A percentile compares a stretch with the other conserved stretches of the same genome.
Evolutionary conservation across 2,888 invertebrate species (phyloP).

Genomic region (Caenorhabditis sulstoni): DNA sequence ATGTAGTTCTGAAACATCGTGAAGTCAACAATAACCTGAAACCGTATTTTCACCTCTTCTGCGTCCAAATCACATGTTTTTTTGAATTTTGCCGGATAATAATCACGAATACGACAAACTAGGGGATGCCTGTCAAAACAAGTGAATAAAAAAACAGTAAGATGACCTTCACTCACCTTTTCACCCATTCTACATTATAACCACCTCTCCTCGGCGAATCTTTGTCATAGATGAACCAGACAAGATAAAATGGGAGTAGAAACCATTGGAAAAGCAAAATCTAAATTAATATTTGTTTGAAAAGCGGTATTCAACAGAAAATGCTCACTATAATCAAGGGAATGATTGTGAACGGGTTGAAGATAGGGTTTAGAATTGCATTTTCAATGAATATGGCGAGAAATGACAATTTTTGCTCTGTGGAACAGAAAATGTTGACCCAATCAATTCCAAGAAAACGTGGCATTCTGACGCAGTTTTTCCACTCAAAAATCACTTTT

Average conservation of each 20-base stretch:
- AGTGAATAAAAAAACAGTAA: no score
- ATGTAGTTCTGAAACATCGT: conserved; percentile 10
- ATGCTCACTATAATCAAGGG: background rate
- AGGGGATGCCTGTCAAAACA: background rate
- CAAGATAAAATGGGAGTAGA: conserved; percentile 3
- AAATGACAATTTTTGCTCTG: background rate
- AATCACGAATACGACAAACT: conserved; percentile 11
- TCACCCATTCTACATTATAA: conserved; percentile 11
- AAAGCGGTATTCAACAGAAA: background rate
- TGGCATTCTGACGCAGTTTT: background rate
- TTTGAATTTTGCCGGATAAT: conserved; percentile 9
- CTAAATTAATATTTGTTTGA: background rate
- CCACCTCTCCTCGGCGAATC: conserved; percentile 4
- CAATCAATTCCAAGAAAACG: background rate
- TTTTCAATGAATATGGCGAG: background rate
- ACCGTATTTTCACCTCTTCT: background rate
- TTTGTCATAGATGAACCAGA: conserved; percentile 1
- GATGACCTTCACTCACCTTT: no score
- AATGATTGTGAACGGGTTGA: background rate
- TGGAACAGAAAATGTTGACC: background rate
- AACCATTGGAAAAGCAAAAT: conserved; percentile 11
- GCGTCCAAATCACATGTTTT: conserved; percentile 12
- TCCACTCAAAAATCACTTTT: no score
- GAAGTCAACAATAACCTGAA: background rate
- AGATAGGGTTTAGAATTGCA: background rate